Conservation (phyloP, 2,888 invertebrate genomes). For the Catocala nupta region DNA sequence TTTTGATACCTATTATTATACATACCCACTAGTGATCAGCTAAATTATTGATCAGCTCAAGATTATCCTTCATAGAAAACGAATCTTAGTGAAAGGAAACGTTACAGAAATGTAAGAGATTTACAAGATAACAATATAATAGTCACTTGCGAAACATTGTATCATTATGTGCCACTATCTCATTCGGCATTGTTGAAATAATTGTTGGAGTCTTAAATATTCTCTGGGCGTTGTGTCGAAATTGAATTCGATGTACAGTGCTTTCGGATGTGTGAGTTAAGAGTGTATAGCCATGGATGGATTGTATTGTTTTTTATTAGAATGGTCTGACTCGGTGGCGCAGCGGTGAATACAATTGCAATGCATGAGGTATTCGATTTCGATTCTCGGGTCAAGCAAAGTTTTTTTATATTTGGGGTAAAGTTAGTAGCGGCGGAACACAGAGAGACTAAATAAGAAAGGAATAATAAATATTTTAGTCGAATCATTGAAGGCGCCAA, state of each 20-base stretch:
- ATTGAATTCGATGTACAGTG: constrained; percentile 20
- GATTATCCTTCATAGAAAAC: constrained; percentile 39
- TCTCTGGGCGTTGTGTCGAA: constrained; percentile 30
- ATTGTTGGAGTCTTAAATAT: constrained; percentile 48
- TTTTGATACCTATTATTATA: constrained; percentile 21
- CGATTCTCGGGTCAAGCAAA: too few relatives aligned
- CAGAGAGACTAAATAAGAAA: too few relatives aligned
- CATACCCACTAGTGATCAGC: constrained; percentile 24
- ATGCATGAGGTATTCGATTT: too few relatives aligned
- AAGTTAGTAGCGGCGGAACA: too few relatives aligned
- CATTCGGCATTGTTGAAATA: constrained; percentile 47
- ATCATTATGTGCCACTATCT: constrained; percentile 48
- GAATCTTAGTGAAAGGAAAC: constrained; percentile 54
- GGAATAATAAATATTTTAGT: too few relatives aligned
- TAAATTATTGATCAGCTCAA: constrained; percentile 36
- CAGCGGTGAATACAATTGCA: too few relatives aligned
- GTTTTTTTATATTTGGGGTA: too few relatives aligned
- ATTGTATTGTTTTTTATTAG: background rate
- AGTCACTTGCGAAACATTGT: constrained; percentile 45
- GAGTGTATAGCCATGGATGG: background rate
- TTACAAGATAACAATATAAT: constrained; percentile 57
- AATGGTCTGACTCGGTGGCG: too few relatives aligned
- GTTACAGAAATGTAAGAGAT: constrained; percentile 54
- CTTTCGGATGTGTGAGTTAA: constrained; percentile 4
- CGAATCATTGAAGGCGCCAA: too few relatives aligned